These are phyloP conservation scores for Sclerurus mexicanus DNA, from an alignment of 2,113 vertebrate species.

Conservation along the genomic window DNA sequence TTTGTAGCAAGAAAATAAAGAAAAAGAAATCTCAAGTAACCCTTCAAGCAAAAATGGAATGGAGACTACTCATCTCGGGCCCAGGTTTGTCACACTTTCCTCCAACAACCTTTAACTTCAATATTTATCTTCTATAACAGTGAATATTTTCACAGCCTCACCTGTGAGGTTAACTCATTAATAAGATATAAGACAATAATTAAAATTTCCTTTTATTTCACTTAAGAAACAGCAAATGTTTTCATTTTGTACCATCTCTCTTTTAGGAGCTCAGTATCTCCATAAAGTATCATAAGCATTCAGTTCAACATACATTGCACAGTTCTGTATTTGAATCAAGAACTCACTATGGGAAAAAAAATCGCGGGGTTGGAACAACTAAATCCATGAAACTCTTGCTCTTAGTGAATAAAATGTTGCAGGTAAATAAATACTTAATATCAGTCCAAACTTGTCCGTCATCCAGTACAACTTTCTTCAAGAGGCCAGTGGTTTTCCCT, in stretches of 20 bases:
- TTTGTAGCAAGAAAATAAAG: neutral
- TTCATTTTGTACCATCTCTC: neutral
- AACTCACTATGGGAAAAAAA: neutral
- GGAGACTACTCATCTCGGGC: accelerated
- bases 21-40: neutral
- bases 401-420: neutral
- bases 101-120: neutral
- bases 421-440: neutral
- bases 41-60: neutral
- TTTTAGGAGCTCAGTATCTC: neutral
- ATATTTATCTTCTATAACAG: neutral
- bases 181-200: neutral
- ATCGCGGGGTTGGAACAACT: accelerated
- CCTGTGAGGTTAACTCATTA: neutral
- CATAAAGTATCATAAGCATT: neutral
- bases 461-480: neutral
- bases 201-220: neutral
- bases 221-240: neutral
- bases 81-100: neutral
- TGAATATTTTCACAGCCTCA: neutral
- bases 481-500: neutral
- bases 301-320: neutral
- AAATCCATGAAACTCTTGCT: neutral
- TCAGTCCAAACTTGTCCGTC: neutral
- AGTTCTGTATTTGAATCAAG: neutral